phyloP scores from a whole-genome alignment of 2,888 invertebrate genomes.

The Drosophila nr. perissopoda region DNA sequence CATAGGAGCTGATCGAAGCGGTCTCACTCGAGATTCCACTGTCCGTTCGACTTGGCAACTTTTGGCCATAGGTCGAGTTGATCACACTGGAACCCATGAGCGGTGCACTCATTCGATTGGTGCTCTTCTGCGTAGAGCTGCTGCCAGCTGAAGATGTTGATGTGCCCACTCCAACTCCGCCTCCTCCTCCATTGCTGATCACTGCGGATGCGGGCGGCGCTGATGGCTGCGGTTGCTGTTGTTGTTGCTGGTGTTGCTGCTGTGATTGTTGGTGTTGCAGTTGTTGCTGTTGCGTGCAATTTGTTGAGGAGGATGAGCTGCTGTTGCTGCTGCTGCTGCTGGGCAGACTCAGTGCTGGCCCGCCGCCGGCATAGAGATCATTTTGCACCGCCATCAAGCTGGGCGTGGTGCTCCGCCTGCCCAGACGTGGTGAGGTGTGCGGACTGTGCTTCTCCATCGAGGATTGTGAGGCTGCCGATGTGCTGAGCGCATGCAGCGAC shows the following conservation, averaged over 20 bases:
- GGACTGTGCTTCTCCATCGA: constrained; percentile 86
- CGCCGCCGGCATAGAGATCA: constrained; percentile 81
- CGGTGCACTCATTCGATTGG: constrained; percentile 85
- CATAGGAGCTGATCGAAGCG: constrained; percentile 79
- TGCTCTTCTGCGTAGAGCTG: constrained; percentile 75
- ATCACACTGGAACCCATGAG: constrained; percentile 76
- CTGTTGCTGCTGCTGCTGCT: constrained; percentile 60
- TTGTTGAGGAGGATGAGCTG: constrained; percentile 50
- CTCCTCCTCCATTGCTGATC: constrained; percentile 62
- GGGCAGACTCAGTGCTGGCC: constrained; percentile 77
- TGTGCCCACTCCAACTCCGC: constrained; percentile 27
- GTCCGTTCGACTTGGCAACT: constrained; percentile 70
- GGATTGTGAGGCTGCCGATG: constrained; percentile 59
- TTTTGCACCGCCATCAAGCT: constrained; percentile 84
- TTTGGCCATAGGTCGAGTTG: constrained; percentile 71
- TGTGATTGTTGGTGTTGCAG: constrained; percentile 27
- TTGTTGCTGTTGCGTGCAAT: constrained; percentile 28
- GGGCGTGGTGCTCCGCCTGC: constrained; percentile 84
- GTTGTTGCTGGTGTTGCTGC: constrained; percentile 69
- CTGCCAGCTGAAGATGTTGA: constrained; percentile 33
- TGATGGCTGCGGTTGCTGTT: constrained; percentile 70
- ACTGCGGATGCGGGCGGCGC: constrained; percentile 80
- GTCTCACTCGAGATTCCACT: constrained; percentile 70
- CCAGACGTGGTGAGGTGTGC: constrained; percentile 87
- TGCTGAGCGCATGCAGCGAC: constrained; percentile 86